phyloP scores from a whole-genome alignment of 2,797 vertebrate genomes.

The Spinus olivaceus region DNA sequence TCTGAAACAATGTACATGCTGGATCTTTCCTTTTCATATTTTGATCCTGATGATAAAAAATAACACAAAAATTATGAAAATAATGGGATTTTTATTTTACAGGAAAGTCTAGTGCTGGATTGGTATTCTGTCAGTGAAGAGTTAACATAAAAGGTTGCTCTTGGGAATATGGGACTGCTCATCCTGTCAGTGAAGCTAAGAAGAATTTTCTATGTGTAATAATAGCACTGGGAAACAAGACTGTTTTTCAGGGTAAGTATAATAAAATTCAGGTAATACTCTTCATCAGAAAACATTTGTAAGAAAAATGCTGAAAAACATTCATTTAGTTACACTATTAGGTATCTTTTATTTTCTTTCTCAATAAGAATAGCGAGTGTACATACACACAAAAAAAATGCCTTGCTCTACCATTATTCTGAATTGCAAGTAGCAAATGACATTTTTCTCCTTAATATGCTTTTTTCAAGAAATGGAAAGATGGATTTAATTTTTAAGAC shows the following conservation, averaged over 20 bases:
- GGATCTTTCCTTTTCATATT: neutral
- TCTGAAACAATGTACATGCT: neutral
- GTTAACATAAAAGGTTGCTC: neutral
- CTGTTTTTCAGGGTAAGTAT: neutral
- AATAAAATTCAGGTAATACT: neutral
- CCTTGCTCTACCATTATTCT: neutral
- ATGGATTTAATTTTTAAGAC: neutral
- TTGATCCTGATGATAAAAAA: neutral
- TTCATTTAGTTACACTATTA: neutral
- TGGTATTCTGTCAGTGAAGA: neutral
- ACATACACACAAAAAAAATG: neutral
- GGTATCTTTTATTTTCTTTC: conserved; percentile 38
- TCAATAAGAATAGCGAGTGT: neutral
- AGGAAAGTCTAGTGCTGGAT: neutral
- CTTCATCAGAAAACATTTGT: neutral
- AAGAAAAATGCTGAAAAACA: conserved; percentile 4
- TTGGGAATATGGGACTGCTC: neutral
- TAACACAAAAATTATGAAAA: neutral
- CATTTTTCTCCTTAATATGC: neutral
- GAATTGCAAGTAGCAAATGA: neutral
- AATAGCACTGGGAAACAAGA: neutral
- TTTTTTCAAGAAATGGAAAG: neutral
- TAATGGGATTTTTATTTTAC: neutral
- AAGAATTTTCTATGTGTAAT: neutral
- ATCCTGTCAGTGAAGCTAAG: neutral